Base-by-base conservation (phyloP, 2,797 vertebrate genomes). In the Melanogrammus aeglefinus region DNA sequence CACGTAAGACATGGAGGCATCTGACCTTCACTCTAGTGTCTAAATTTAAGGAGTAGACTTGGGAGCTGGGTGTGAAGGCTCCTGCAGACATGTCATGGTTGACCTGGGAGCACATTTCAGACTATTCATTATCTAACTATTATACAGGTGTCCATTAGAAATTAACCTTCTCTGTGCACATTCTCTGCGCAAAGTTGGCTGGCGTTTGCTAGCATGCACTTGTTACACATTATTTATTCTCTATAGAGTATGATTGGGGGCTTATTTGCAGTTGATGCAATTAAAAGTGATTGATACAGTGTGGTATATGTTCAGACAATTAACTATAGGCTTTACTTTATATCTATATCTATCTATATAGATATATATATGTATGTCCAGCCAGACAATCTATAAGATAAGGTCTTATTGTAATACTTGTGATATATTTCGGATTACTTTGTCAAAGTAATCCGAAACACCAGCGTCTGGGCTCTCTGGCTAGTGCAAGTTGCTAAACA, bases 41-140 rank as follows among this genome's bases (percentile, higher is more conserved):
- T 92, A 89, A 84, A 93, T 92, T 88, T 91, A 93, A 89, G 88
- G 83, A 21, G 76, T 77, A 51, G 83, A 77, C 57, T 63, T 63
- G 86, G 83, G 85, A 82, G 81, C 63, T n/a, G 82, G 87, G 82
- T 86, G 87, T 82, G 76, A 57, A 10, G 75, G 21, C 77, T 82
- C 79, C 82, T 86, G 76, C 38, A 47, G 79, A 86, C 76, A 44
- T 36, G 47, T 57, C 18, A 7, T 21, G 47, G 18, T 57, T 21
- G 47, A 14, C 18, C n/a, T 21, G n/a, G 57, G 21, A 63, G 57
- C 57, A 13, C 38, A 39, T 39, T 39, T 39, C n/a, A 63, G 21
- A 9, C 57, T 63, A 1, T 63, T n/a, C 57, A 7, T 63, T n/a
- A 9, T 63, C 57, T 24, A 7, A n/a, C 6, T 24, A 24, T 63